phyloP scores from a whole-genome alignment of 2,888 invertebrate species.

The Apocheima hispidaria region DNA sequence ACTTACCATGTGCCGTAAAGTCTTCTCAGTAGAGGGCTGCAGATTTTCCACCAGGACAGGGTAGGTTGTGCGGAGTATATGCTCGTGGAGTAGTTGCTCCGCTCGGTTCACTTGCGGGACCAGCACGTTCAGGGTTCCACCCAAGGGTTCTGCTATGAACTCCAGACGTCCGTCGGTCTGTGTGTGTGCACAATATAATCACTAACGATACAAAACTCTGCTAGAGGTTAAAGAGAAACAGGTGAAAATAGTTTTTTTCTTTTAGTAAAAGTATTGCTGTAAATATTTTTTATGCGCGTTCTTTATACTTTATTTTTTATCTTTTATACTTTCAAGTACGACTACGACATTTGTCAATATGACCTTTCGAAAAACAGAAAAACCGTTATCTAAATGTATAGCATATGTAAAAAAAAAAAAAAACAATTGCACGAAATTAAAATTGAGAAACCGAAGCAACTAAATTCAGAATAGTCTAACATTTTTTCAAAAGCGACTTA shows the following conservation, averaged over 20 bases:
- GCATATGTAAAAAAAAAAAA: too few species aligned
- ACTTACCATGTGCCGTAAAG: conserved; percentile 74
- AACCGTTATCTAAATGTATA: too few species aligned
- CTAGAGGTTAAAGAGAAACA: background rate
- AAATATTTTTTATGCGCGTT: too few species aligned
- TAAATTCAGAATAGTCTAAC: background rate
- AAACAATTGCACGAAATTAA: too few species aligned
- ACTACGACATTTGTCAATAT: too few species aligned
- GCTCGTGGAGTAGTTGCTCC: conserved; percentile 78
- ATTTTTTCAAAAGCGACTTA: conserved; percentile 51
- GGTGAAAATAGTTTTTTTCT: too few species aligned
- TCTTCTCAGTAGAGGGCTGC: conserved; percentile 78
- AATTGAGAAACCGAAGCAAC: too few species aligned
- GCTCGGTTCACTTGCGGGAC: conserved; percentile 71
- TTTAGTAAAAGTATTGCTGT: background rate
- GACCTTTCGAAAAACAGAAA: too few species aligned
- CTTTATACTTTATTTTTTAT: too few species aligned
- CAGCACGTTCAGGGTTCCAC: conserved; percentile 68
- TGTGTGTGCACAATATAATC: conserved; percentile 7
- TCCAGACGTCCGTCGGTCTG: conserved; percentile 81
- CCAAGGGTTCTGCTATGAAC: conserved; percentile 77
- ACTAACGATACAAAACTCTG: background rate
- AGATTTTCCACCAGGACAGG: conserved; percentile 74
- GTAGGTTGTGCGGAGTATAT: conserved; percentile 77
- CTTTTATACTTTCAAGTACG: too few species aligned